Base-by-base conservation (phyloP, 2,113 vertebrate species). In the Sinocyclocheilus maitianheensis region DNA sequence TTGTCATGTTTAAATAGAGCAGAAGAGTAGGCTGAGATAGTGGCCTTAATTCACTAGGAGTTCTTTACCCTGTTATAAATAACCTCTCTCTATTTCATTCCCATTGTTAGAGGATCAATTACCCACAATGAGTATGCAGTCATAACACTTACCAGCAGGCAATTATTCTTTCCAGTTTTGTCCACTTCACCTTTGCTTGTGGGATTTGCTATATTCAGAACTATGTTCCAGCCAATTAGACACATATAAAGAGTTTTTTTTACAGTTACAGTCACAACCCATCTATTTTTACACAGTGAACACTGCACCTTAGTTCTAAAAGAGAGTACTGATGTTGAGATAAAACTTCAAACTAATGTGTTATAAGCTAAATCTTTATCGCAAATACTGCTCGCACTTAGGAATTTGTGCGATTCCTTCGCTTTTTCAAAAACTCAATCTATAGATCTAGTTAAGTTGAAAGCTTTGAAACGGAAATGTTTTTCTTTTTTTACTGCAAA, bases 41-140 rank as follows among this genome's bases (percentile, higher is more conserved):
- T 63, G 37, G 60, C n/a, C 13, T 24, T 77, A 24, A 81, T 63
- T 63, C 78, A 40, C 60, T 63, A 13, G 78, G 40, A 81, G 58
- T 46, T 81, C 78, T 65, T 63, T 63, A 37, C 37, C 2, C 86
- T 85, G 88, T 89, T 91, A 91, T 89, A 89, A 92, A 91, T 89
- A 92, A 85, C 89, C 82, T 87, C 87, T 87, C 88, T 55, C 51
- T 12, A 14, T 77, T 34, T 87, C 51, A 63, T 83, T 87, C 81
- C 86, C 87, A 53, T 81, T 92, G 90, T 91, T 85, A 63, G 63
- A 53, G 74, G 85, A 89, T 89, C 89, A 91, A 88, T 89, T 65
- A 67, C 83, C 86, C 86, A 91, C 89, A 91, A 92, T 91, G 77
- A 84, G 74, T 67, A 91, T 88, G 89, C 89, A 22, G 87, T 91